Evolutionary conservation across 2,113 vertebrate genomes (phyloP).

Genomic region (Tapirus terrestris): DNA sequence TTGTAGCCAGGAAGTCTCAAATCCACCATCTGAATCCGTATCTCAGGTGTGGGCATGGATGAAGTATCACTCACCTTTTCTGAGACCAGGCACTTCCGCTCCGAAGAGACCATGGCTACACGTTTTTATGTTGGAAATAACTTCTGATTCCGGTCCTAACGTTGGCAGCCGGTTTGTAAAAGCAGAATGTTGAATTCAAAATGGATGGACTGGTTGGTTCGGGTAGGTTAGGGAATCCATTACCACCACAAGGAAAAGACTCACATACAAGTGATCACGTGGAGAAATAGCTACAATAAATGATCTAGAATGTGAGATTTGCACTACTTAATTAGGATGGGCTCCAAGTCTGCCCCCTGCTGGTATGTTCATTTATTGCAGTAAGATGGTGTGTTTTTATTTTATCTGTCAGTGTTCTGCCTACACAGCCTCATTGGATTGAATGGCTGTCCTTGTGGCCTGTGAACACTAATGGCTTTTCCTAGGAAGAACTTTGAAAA

Average conservation of each 20-base stretch:
- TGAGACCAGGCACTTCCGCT: neutral
- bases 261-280: fast-evolving
- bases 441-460: neutral
- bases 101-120: neutral
- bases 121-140: neutral
- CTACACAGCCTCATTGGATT: neutral
- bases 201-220: neutral
- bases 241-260: neutral
- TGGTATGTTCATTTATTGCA: neutral
- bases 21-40: neutral
- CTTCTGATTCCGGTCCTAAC: neutral
- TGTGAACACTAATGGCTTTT: neutral
- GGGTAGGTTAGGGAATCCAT: neutral
- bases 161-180: neutral
- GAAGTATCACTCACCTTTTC: neutral
- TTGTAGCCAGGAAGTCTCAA: neutral
- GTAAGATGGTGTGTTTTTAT: neutral
- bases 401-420: neutral
- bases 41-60: neutral
- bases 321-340: neutral
- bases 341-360: neutral
- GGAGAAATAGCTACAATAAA: neutral
- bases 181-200: neutral
- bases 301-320: neutral
- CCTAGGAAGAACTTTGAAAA: neutral